These are phyloP conservation scores for Tringa solitaria DNA, from an alignment of 2,113 vertebrate species.

Conservation along the genomic window DNA sequence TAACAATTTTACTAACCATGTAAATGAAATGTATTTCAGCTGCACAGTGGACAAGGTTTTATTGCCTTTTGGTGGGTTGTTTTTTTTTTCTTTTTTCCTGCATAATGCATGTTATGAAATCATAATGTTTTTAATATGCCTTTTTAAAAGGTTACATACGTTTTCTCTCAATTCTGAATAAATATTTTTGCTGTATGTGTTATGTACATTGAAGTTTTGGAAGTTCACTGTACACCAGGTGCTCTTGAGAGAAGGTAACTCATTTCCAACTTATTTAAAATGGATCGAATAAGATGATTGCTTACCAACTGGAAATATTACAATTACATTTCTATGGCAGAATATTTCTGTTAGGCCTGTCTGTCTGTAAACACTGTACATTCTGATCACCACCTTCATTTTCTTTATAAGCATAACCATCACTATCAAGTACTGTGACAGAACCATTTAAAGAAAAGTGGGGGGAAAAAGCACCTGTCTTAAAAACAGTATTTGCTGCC, in stretches of 20 bases:
- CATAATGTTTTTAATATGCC: not conserved
- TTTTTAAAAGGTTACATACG: not conserved
- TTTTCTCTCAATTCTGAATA: not conserved
- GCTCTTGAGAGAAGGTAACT: not conserved
- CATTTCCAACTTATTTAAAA: not conserved
- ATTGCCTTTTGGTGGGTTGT: not conserved
- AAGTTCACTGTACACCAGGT: not conserved
- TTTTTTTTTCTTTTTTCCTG: not conserved
- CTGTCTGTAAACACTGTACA: not conserved
- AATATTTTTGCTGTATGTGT: not conserved
- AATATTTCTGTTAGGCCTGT: not conserved
- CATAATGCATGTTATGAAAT: not conserved
- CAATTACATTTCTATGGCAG: not conserved
- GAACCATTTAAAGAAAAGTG: not conserved
- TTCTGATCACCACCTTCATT: not conserved
- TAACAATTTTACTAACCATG: not conserved
- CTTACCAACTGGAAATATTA: not conserved
- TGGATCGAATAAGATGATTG: not conserved
- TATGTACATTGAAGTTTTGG: not conserved
- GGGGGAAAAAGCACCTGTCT: not conserved
- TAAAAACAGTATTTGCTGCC: not conserved
- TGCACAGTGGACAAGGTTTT: not conserved
- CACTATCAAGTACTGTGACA: not conserved
- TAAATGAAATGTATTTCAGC: not conserved
- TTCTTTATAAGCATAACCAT: not conserved